Evolutionary conservation across 2,888 invertebrate species (phyloP).

Genomic region (Meliscaeva auricollis): DNA sequence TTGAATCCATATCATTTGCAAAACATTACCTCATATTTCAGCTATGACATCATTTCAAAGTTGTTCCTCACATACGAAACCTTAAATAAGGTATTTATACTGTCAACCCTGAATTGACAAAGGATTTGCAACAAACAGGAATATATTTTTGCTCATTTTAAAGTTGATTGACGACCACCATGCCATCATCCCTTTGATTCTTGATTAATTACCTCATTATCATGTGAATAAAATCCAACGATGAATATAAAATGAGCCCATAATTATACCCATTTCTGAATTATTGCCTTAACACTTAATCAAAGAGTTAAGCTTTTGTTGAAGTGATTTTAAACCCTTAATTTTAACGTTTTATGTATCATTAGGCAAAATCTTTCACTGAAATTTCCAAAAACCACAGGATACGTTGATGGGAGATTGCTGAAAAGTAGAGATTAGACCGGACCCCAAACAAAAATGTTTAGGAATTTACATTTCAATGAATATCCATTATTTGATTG

Average conservation of each 20-base stretch:
- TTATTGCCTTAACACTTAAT: conserved; percentile 6
- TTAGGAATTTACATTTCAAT: conserved; percentile 52
- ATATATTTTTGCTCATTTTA: conserved; percentile 21
- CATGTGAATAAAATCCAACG: conserved; percentile 62
- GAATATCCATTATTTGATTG: conserved; percentile 60
- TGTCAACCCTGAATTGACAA: neutral
- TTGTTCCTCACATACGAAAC: too few species aligned
- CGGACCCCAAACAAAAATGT: neutral
- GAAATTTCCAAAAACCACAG: neutral
- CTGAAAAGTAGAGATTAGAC: conserved; percentile 25
- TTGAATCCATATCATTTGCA: too few species aligned
- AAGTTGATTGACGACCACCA: conserved; percentile 61
- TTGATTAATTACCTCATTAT: conserved; percentile 72
- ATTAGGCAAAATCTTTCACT: conserved; percentile 28
- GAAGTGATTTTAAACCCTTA: conserved; percentile 56
- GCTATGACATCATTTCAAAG: too few species aligned
- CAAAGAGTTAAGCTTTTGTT: conserved; percentile 65
- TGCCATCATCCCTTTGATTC: conserved; percentile 49
- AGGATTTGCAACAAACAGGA: neutral
- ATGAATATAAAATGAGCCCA: conserved; percentile 57
- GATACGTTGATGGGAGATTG: conserved; percentile 12
- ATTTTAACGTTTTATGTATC: conserved; percentile 44
- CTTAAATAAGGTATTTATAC: too few species aligned
- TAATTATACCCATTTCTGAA: conserved; percentile 25
- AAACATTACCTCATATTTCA: too few species aligned